phyloP scores from a whole-genome alignment of 2,888 invertebrate species.

The Ellobium chinense region DNA sequence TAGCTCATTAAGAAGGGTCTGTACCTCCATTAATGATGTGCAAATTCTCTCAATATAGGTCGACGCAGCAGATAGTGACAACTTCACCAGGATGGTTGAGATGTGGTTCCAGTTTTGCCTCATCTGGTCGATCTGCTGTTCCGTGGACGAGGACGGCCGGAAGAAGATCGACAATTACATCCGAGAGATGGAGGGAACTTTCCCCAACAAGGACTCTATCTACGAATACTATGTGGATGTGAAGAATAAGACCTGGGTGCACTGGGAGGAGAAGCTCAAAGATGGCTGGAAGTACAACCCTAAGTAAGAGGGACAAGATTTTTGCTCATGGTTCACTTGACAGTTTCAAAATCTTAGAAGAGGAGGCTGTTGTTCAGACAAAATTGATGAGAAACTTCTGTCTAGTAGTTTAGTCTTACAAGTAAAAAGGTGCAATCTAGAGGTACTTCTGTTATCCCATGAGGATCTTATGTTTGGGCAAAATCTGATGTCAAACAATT shows the following conservation, averaged over 20 bases:
- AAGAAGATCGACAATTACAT: conserved; percentile 79
- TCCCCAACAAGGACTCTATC: conserved; percentile 91
- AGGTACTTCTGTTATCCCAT: too few species aligned
- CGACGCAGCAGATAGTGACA: conserved; percentile 75
- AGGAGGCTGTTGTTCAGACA: too few species aligned
- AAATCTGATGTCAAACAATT: too few species aligned
- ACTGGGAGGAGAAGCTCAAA: conserved; percentile 90
- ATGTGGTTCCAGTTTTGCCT: conserved; percentile 79
- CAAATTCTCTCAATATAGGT: conserved; percentile 60
- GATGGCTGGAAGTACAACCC: conserved; percentile 87
- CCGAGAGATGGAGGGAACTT: conserved; percentile 80
- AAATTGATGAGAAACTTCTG: too few species aligned
- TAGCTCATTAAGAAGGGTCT: not conserved
- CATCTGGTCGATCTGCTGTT: conserved; percentile 79
- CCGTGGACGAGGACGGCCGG: conserved; percentile 79
- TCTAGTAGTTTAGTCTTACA: too few species aligned
- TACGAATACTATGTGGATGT: conserved; percentile 94
- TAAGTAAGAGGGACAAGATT: too few species aligned
- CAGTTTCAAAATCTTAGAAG: too few species aligned
- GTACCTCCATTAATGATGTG: not conserved
- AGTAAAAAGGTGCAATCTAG: too few species aligned
- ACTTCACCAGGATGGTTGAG: conserved; percentile 76
- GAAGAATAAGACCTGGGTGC: conserved; percentile 84
- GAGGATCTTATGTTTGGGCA: too few species aligned
- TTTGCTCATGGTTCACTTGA: too few species aligned